Evolutionary conservation across 2,113 vertebrate genomes (phyloP).

Genomic region (Gallinago undulata): DNA sequence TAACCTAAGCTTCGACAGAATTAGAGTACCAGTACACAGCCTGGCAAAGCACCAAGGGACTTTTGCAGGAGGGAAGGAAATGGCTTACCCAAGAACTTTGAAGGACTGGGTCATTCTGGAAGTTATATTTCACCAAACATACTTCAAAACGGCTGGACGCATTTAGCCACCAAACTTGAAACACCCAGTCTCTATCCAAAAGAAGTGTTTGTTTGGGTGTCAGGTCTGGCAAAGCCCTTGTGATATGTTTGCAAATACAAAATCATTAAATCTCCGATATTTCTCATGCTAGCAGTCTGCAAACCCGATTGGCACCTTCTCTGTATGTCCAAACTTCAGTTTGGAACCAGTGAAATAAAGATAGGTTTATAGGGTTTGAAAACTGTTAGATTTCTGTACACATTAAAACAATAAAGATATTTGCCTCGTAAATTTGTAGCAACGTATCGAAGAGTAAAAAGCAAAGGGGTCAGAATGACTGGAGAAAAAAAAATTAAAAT

Average conservation of each 20-base stretch:
- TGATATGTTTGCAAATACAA: slow-evolving; percentile 38
- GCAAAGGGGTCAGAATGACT: not conserved
- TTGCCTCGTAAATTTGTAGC: not conserved
- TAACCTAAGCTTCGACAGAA: not conserved
- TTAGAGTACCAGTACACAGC: not conserved
- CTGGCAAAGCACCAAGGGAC: not conserved
- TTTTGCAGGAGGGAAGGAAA: not conserved
- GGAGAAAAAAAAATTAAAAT: not conserved
- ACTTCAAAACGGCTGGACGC: not conserved
- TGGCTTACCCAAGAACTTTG: not conserved
- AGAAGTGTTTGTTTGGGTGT: slow-evolving; percentile 24
- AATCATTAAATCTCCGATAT: slow-evolving; percentile 22
- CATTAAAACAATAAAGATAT: not conserved
- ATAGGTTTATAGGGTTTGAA: slow-evolving; percentile 15
- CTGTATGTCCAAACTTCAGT: not conserved
- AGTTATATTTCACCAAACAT: not conserved
- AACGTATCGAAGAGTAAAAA: not conserved
- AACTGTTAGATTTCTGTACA: not conserved
- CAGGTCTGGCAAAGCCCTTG: slow-evolving; percentile 32
- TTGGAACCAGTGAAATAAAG: not conserved
- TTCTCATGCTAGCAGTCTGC: not conserved
- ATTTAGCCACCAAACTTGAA: slow-evolving; percentile 30
- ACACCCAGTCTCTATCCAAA: not conserved
- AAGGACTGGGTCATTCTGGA: not conserved
- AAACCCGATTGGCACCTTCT: not conserved